Percentiles rank a stretch among this genome's conserved stretches.
Evolutionary conservation across 1,140 invertebrate genomes (phyloP).

Genomic region (Euwallacea similis): DNA sequence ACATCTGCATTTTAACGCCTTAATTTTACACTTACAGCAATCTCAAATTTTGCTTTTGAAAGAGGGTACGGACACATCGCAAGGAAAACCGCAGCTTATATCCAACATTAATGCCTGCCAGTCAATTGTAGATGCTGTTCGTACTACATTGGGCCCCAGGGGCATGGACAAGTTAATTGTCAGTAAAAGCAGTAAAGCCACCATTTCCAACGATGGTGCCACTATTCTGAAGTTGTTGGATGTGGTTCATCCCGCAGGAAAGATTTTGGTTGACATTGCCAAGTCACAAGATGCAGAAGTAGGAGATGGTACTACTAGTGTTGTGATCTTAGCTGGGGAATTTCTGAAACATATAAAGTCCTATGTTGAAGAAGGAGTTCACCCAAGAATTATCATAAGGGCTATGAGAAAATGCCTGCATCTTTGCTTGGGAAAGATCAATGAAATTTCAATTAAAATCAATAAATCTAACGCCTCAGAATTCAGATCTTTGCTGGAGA

Average conservation of each 20-base stretch:
- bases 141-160: constrained; percentile 95
- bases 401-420: constrained; percentile 81
- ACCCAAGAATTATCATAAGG: constrained; percentile 89
- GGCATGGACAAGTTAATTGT: constrained; percentile 99
- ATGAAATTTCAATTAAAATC: constrained; percentile 82
- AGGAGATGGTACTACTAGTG: constrained; percentile 97
- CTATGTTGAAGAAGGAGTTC: constrained; percentile 96
- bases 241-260: constrained; percentile 97
- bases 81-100: constrained; percentile 94
- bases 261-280: constrained; percentile 97
- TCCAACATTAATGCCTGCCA: constrained; percentile 99
- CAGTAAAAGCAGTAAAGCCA: constrained; percentile 82
- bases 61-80: constrained; percentile 96
- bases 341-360: constrained; percentile 94
- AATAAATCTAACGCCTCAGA: constrained; percentile 60
- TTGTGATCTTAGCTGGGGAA: constrained; percentile 93
- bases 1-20: constrained; percentile 20
- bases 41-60: constrained; percentile 97
- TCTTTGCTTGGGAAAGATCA: constrained; percentile 82
- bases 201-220: constrained; percentile 99
- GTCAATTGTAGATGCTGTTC: constrained; percentile 88
- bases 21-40: constrained; percentile 62
- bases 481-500: constrained; percentile 77
- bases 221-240: constrained; percentile 98
- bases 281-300: constrained; percentile 99